Evolutionary conservation across 2,797 vertebrate genomes (phyloP).

Genomic region (Sphenodon punctatus): DNA sequence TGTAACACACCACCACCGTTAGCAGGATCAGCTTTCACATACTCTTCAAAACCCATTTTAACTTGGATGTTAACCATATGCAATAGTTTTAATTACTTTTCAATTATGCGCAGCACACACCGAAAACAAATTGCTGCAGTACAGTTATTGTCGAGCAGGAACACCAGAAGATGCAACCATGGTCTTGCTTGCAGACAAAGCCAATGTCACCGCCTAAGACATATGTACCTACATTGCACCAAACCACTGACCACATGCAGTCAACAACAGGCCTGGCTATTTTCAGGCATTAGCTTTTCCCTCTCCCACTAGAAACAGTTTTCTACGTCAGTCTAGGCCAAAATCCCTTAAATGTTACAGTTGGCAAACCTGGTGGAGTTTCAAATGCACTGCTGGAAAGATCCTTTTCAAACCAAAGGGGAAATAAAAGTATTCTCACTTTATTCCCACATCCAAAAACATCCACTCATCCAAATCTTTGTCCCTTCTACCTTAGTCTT

Average conservation of each 20-base stretch:
- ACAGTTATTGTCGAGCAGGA: slow-evolving; percentile 33
- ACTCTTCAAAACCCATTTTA: slow-evolving; percentile 21
- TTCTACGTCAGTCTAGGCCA: slow-evolving; percentile 62
- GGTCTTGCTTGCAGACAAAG: slow-evolving; percentile 40
- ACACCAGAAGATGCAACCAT: slow-evolving; percentile 30
- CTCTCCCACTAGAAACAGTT: slow-evolving; percentile 70
- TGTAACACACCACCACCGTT: background rate
- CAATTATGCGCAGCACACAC: background rate
- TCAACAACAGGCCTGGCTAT: slow-evolving; percentile 70
- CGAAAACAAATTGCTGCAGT: slow-evolving; percentile 26
- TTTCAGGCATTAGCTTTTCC: slow-evolving; percentile 74
- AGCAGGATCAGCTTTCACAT: slow-evolving; percentile 26
- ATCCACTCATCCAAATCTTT: slow-evolving; percentile 51
- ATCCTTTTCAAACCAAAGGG: slow-evolving; percentile 66
- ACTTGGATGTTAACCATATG: slow-evolving; percentile 45
- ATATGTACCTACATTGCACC: slow-evolving; percentile 68
- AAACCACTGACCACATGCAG: slow-evolving; percentile 72
- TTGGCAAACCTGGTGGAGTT: slow-evolving; percentile 65
- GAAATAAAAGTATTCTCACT: slow-evolving; percentile 65
- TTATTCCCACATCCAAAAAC: slow-evolving; percentile 65
- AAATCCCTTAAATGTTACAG: slow-evolving; percentile 61
- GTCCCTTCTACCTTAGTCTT: slow-evolving; percentile 60
- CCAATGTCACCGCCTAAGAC: slow-evolving; percentile 68
- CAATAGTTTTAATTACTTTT: slow-evolving; percentile 5
- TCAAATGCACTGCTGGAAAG: slow-evolving; percentile 66